phyloP scores from a whole-genome alignment of 2,113 vertebrate species.

The Elachura formosa region DNA sequence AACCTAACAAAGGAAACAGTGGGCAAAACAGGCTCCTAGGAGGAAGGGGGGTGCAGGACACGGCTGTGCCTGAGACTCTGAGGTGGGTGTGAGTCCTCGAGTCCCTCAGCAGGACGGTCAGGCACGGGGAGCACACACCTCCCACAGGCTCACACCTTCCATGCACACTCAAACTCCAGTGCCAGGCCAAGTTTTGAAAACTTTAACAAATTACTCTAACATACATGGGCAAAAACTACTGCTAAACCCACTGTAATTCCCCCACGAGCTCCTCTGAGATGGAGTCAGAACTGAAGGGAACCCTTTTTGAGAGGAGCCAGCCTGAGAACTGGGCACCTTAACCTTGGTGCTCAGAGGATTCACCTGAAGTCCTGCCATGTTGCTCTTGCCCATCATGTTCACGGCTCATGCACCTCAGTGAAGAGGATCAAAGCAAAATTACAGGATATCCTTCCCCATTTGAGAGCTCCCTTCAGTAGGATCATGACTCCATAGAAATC shows the following conservation, averaged over 20 bases:
- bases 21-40: neutral
- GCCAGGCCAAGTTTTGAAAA: neutral
- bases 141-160: neutral
- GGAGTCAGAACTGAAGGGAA: neutral
- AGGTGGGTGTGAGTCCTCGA: neutral
- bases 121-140: neutral
- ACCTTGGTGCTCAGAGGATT: neutral
- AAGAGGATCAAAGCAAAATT: neutral
- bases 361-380: neutral
- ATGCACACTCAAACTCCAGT: neutral
- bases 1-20: neutral
- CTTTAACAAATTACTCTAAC: neutral
- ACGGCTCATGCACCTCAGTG: neutral
- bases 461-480: neutral
- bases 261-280: neutral
- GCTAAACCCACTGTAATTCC: neutral
- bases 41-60: neutral
- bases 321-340: neutral
- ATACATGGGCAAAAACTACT: neutral
- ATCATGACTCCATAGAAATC: neutral
- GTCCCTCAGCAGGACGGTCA: neutral
- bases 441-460: neutral
- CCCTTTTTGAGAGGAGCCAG: neutral
- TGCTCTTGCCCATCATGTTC: neutral
- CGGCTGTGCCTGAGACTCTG: neutral